Evolutionary conservation across 2,888 invertebrate genomes (phyloP), one percentile per base, ranked within the genome.

Genomic region (Glaucopsyche alexis): DNA sequence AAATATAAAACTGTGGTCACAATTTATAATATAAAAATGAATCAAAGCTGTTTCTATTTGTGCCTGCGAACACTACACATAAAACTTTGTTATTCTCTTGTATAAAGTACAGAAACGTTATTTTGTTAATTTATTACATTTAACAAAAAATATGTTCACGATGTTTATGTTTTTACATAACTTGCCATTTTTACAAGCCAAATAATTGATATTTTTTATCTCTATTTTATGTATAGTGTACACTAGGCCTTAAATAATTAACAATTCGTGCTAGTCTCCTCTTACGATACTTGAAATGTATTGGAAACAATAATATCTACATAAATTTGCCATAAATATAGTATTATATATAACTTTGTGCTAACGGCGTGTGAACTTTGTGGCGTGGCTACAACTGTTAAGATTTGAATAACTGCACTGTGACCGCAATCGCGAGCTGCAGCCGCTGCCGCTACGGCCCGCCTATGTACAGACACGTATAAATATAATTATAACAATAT

Each of bases 401-500:
- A 91, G 82, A 93, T 93, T 93, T 93, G 93, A 93, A 93, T 91
- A 93, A 93, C 93, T 93, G 93, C 93, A 93, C 93, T 93, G 60
- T 60, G 29, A 60, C 60, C 60, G 60, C 60, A 29, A 29, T 4
- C 29, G 29, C 84, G 84, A 84, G 80, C 85, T 45, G 81, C 83
- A 76, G 79, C 86, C 88, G 89, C 86, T 86, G 84, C 83, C 77
- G 82, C 83, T 85, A 84, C 84, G 83, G 78, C 84, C 86, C 50
- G 85, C 84, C 86, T 93, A 91, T 91, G 85, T 89, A 90, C 87
- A 90, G 60, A 91, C 93, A 94, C 90, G 93, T 93, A 94, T 89
- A 94, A 94, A 94, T 94, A 94, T 94, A 94, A 91, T 89, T 94
- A 94, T 94, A 93, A 94, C 89, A 93, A 91, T 88, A 86, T 91